phyloP scores from a whole-genome alignment of 2,888 invertebrate genomes.

The Muscina levida region DNA sequence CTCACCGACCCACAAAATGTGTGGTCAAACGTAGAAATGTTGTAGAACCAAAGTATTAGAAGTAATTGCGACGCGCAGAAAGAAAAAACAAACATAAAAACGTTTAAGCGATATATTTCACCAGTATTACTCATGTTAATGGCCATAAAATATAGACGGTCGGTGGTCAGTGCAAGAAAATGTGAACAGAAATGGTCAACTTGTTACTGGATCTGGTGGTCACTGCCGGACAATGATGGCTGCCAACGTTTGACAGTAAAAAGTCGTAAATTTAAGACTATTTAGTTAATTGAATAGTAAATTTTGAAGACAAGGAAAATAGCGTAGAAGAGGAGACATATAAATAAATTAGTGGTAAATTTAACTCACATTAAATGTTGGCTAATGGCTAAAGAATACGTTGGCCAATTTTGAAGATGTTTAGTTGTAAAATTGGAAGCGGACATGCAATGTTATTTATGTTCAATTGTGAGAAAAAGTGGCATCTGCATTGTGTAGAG shows the following conservation, averaged over 20 bases:
- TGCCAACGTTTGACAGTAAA: not conserved
- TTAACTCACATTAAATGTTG: too few relatives aligned
- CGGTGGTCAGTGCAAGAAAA: conserved; percentile 7
- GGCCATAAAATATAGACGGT: conserved; percentile 55
- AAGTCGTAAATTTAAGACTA: conserved; percentile 29
- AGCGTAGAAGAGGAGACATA: too few relatives aligned
- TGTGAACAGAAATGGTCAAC: too few relatives aligned
- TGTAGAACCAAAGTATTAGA: not conserved
- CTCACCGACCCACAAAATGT: not conserved
- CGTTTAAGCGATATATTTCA: conserved; percentile 24
- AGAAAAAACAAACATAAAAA: not conserved
- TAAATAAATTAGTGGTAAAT: too few relatives aligned
- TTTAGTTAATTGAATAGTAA: conserved; percentile 42
- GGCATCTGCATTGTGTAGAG: too few relatives aligned
- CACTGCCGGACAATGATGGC: not conserved
- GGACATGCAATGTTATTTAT: too few relatives aligned
- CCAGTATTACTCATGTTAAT: conserved; percentile 43
- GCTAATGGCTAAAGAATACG: too few relatives aligned
- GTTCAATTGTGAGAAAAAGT: too few relatives aligned
- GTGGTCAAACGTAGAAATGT: not conserved
- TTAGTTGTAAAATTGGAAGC: too few relatives aligned
- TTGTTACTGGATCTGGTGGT: not conserved
- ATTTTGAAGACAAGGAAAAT: conserved; percentile 3
- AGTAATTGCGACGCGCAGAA: not conserved
- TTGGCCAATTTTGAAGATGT: too few relatives aligned